phyloP scores from a whole-genome alignment of 2,113 vertebrate genomes.

The Ciconia maguari region DNA sequence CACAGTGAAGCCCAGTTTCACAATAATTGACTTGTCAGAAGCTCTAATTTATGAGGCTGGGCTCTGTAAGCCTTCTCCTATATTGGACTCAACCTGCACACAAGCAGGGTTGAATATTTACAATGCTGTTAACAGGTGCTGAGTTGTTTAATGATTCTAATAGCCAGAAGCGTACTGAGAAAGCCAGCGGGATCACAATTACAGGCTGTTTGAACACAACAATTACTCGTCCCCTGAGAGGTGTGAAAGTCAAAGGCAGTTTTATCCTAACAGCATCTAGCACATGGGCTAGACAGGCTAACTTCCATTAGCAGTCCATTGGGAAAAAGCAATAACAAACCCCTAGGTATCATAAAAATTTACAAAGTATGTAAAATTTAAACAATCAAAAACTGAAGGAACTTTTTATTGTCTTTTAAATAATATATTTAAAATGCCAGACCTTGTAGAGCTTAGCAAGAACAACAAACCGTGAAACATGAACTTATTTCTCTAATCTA shows the following conservation, averaged over 20 bases:
- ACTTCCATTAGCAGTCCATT: slow-evolving; percentile 80
- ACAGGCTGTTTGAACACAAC: slow-evolving; percentile 89
- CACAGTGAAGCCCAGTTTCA: slow-evolving; percentile 83
- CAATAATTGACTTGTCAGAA: slow-evolving; percentile 90
- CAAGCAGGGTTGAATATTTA: slow-evolving; percentile 94
- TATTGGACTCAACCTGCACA: slow-evolving; percentile 85
- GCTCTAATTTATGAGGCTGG: slow-evolving; percentile 88
- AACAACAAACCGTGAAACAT: slow-evolving; percentile 56
- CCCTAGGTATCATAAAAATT: slow-evolving; percentile 75
- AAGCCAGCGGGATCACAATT: slow-evolving; percentile 87
- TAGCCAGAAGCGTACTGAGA: slow-evolving; percentile 88
- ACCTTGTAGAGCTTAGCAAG: slow-evolving; percentile 22
- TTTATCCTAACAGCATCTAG: slow-evolving; percentile 84
- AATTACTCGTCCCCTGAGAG: slow-evolving; percentile 80
- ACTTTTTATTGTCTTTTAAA: slow-evolving; percentile 60
- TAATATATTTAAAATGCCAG: slow-evolving; percentile 22
- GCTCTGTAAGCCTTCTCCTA: slow-evolving; percentile 83
- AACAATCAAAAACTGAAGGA: slow-evolving; percentile 69
- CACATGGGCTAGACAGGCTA: slow-evolving; percentile 83
- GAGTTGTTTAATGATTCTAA: slow-evolving; percentile 96
- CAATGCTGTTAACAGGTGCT: slow-evolving; percentile 98
- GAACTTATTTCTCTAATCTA: slow-evolving; percentile 54
- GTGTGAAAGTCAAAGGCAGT: slow-evolving; percentile 87
- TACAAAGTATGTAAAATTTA: slow-evolving; percentile 78
- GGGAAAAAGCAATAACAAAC: slow-evolving; percentile 76